Base-by-base conservation (phyloP, 1,140 invertebrate genomes). In the Brachionus plicatilis region DNA sequence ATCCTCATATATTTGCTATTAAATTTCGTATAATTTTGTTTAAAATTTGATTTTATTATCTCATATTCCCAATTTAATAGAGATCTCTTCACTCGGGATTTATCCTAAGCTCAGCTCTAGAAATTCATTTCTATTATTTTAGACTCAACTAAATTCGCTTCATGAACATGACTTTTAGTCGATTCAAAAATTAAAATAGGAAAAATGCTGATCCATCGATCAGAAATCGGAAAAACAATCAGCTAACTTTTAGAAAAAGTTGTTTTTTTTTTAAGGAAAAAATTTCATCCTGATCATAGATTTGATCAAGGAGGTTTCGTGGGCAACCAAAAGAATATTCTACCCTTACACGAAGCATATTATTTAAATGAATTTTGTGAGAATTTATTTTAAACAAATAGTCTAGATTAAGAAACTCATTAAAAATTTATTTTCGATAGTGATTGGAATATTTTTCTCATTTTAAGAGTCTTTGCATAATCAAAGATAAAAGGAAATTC, bases 31-130 rank as follows among this genome's bases (percentile, higher is more conserved):
- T 60, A 60, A 60, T 60, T 60, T 60, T 27, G 53, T 9, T 60
- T 60, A 60, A 60, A 60, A 20, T 60, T 60, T 60, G 53, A 60
- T 60, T 60, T 60, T 60, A 60, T 60, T 60, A 60, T 60, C 53
- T 60, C 53, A 60, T 60, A 60, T 60, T 60, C 53, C 53, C 53
- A 60, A 60, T 60, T 60, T 60, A 60, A 60, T 60, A 60, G 53
- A 60, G 53, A 60, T 60, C 53, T 60, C 53, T 60, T 60, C 53
- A 20, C 53, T 60, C 17, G 53, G 17, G 53, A 60, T 60, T 60
- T 60, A 60, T 9, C 17, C 53, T 60, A 60, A 60, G 53, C 53
- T 60, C 53, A 20, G 53, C 53, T 60, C 20, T 60, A 20, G 14
- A 17, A 56, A 8, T 8, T 56, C 53, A 60, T 60, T 60, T 60